phyloP scores from a whole-genome alignment of 37 sponge, comb jelly and placozoan species.

The Axinella damicornis region DNA sequence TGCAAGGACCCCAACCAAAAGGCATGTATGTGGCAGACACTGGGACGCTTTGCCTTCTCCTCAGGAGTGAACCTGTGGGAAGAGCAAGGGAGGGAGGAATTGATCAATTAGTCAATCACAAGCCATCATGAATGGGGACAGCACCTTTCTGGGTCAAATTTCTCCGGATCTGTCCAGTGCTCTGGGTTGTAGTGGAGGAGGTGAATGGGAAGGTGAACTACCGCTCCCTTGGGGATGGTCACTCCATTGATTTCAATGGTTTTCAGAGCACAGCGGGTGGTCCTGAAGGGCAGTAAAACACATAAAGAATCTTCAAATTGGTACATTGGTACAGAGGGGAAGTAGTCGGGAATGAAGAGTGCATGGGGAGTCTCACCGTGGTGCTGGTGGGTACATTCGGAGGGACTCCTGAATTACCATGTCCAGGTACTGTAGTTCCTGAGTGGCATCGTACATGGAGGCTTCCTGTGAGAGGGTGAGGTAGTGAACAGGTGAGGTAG shows the following conservation, averaged over 20 bases:
- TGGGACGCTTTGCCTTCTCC: constrained; percentile 46
- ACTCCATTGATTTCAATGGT: background rate
- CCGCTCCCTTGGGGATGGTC: constrained; percentile 40
- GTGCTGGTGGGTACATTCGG: constrained; percentile 72
- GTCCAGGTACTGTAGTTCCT: constrained; percentile 76
- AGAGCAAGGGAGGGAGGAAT: too few relatives aligned
- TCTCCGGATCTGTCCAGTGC: constrained; percentile 73
- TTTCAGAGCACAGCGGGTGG: constrained; percentile 1
- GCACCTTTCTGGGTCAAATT: constrained; percentile 75
- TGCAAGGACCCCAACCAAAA: constrained; percentile 74
- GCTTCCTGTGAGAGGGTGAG: constrained; percentile 30
- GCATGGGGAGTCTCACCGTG: constrained; percentile 11
- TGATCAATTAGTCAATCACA: too few relatives aligned
- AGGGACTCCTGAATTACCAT: constrained; percentile 72
- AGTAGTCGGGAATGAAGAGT: too few relatives aligned
- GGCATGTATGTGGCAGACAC: constrained; percentile 58
- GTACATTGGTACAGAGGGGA: too few relatives aligned
- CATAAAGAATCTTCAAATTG: too few relatives aligned
- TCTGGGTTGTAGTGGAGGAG: constrained; percentile 61
- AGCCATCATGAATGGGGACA: too few relatives aligned
- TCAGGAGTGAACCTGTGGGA: constrained; percentile 59
- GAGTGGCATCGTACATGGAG: constrained; percentile 67
- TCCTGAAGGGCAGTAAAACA: background rate
- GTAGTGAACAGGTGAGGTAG: too few relatives aligned
- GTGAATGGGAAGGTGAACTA: constrained; percentile 35